Conservation (phyloP, 2,113 vertebrate species). For the Pseudopipra pipra region DNA sequence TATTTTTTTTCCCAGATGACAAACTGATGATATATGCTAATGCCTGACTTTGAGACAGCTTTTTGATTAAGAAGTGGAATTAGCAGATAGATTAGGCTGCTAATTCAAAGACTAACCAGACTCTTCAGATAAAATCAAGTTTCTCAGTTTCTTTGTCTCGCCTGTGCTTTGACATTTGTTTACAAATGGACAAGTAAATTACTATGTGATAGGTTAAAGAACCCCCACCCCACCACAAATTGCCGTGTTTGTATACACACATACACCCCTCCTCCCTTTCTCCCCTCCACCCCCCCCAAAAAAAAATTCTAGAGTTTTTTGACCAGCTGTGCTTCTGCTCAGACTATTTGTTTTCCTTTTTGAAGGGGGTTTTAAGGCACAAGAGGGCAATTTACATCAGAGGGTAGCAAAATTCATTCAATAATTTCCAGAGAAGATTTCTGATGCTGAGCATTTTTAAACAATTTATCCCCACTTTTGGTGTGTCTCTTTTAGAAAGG, state of each 20-base stretch:
- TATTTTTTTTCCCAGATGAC: background rate
- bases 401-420: background rate
- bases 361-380: fast-evolving
- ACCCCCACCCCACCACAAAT: background rate
- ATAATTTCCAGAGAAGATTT: background rate
- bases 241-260: background rate
- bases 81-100: background rate
- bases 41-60: background rate
- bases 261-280: background rate
- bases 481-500: background rate
- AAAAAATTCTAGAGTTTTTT: background rate
- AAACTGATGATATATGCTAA: background rate
- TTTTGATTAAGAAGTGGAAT: conserved; percentile 3
- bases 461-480: background rate
- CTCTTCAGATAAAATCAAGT: background rate
- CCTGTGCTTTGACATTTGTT: background rate
- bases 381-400: background rate
- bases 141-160: background rate
- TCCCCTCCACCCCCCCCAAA: fast-evolving
- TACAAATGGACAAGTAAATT: background rate
- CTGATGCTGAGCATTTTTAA: background rate
- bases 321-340: background rate
- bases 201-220: background rate
- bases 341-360: background rate
- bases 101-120: background rate